Evolutionary conservation across 2,888 invertebrate species (phyloP), one percentile per base, ranked within the genome.

Genomic region (Acanthosepion pharaonis): DNA sequence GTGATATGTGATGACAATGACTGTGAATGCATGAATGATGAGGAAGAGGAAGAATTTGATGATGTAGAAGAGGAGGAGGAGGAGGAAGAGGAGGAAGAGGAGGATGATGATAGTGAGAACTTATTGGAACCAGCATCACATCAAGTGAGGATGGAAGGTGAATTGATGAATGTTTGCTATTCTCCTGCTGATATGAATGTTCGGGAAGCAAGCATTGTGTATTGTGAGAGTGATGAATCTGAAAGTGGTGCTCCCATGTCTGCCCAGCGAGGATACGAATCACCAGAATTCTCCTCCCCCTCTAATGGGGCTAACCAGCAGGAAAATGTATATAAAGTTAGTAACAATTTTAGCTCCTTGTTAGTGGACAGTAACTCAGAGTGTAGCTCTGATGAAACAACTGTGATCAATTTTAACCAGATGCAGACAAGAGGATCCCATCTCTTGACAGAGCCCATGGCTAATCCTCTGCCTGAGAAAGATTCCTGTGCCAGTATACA

Each of bases 1-100:
- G 94, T 48, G 15, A 93, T 94, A 94, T 51, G 33, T 94, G 94
- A 94, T 94, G 55, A 94, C 23, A 94, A 42, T 94, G 92, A 42
- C 18, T 51, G 51, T 92, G 64, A 48, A 53, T 92, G 78, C 78
- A 78, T 78, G 78, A 33, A 78, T 78, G 78, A 78, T 78, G 78
- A 78, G n/a, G 78, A 78, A 33, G 78, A 78, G 11, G 78, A 78
- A 3, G 28, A n/a, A 11, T 78, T 78, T n/a, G 18, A 78, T 78
- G 78, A 78, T 78, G 78, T 23, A 11, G n/a, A n/a, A n/a, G 78
- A 78, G 5, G n/a, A n/a, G 18, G 78, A n/a, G n/a, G 78, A 78
- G 4, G 78, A 78, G n/a, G 78, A 78, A 8, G 78, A 78, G 15
- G 78, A 78, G n/a, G 78, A 78, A 8, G 78, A 78, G 15, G 78